Evolutionary conservation across 1,140 invertebrate genomes (phyloP).

Genomic region (Drosophila miranda): DNA sequence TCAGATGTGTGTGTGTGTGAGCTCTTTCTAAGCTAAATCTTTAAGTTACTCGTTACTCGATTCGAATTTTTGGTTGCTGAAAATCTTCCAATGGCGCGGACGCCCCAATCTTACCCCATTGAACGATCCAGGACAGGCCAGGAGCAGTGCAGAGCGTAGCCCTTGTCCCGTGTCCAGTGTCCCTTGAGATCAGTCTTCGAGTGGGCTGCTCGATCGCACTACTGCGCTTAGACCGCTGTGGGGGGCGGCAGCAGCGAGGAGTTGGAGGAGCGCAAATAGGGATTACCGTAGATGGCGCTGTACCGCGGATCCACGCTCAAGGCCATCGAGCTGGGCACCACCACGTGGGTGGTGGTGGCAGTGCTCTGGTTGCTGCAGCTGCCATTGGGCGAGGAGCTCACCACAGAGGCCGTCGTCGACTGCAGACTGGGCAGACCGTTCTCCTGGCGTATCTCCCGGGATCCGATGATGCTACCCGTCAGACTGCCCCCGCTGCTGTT

Average conservation of each 20-base stretch:
- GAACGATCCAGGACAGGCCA: not conserved
- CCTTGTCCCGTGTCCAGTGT: not conserved
- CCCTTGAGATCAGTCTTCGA: slow-evolving; percentile 44
- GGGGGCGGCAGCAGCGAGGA: slow-evolving; percentile 83
- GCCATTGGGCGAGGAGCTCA: slow-evolving; percentile 79
- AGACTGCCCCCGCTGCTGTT: slow-evolving; percentile 75
- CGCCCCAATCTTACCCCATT: not conserved
- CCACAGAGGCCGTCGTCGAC: slow-evolving; percentile 78
- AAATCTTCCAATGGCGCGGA: slow-evolving; percentile 1
- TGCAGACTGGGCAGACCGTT: slow-evolving; percentile 78
- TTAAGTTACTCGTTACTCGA: slow-evolving; percentile 31
- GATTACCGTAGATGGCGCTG: slow-evolving; percentile 94
- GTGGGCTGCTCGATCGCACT: not conserved
- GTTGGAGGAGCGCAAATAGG: slow-evolving; percentile 87
- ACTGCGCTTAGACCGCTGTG: slow-evolving; percentile 62
- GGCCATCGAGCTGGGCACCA: slow-evolving; percentile 70
- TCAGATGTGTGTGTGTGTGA: slow-evolving; percentile 7
- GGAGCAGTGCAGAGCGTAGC: too few species aligned
- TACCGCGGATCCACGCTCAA: slow-evolving; percentile 91
- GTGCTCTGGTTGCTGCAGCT: slow-evolving; percentile 80
- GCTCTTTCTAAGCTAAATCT: slow-evolving; percentile 20
- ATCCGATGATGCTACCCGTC: slow-evolving; percentile 78
- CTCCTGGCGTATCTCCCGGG: slow-evolving; percentile 76
- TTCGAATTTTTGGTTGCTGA: slow-evolving; percentile 56
- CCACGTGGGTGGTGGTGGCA: slow-evolving; percentile 71